Evolutionary conservation across 2,797 vertebrate genomes (phyloP).

Genomic region (Momotus momota): DNA sequence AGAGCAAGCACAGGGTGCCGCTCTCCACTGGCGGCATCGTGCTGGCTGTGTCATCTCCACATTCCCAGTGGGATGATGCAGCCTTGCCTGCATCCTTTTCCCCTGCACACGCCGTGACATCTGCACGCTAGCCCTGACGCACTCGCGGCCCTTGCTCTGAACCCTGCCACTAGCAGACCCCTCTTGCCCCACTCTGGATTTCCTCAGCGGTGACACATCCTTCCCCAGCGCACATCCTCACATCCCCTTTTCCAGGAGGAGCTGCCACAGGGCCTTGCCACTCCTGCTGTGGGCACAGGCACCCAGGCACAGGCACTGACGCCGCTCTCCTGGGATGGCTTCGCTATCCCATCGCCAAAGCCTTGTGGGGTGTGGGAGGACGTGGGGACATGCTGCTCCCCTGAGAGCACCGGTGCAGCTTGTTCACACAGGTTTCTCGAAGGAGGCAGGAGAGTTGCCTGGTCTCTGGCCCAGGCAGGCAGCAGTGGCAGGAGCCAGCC

Average conservation of each 20-base stretch:
- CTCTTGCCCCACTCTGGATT: not conserved
- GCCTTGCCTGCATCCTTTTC: not conserved
- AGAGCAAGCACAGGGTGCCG: not conserved
- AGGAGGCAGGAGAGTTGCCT: not conserved
- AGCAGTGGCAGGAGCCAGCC: not conserved
- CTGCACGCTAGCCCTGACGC: accelerated
- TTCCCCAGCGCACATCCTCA: not conserved
- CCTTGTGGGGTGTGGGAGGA: not conserved
- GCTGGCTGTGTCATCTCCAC: not conserved
- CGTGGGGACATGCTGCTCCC: accelerated
- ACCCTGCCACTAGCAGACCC: accelerated
- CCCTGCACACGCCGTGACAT: accelerated
- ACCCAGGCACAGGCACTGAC: accelerated
- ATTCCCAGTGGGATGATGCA: accelerated
- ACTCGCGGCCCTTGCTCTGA: accelerated
- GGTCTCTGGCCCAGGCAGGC: not conserved
- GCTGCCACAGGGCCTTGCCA: accelerated
- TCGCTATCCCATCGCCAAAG: accelerated
- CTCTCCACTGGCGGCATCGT: not conserved
- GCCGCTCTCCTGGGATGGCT: accelerated
- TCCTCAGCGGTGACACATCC: not conserved
- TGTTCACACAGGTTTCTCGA: accelerated
- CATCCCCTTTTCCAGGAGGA: not conserved
- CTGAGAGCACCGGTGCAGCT: not conserved
- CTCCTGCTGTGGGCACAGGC: not conserved